Evolutionary conservation across 2,113 vertebrate species (phyloP).

Genomic region (Tamias sibiricus): DNA sequence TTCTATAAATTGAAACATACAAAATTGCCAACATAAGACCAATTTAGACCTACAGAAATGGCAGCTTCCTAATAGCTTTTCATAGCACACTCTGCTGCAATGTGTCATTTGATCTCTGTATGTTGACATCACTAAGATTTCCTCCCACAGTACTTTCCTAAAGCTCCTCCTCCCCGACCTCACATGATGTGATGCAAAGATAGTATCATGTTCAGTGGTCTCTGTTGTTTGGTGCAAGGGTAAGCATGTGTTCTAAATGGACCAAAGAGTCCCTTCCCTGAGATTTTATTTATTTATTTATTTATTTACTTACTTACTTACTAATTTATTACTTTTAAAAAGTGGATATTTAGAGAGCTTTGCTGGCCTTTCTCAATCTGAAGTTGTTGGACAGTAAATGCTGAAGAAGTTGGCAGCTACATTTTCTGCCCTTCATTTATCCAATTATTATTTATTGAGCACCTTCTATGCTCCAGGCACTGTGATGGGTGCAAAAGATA

Average conservation of each 20-base stretch:
- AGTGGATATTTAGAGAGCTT: neutral
- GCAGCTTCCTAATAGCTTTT: neutral
- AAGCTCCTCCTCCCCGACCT: neutral
- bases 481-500: neutral
- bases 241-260: neutral
- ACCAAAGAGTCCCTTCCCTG: neutral
- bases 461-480: neutral
- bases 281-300: neutral
- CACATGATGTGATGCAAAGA: neutral
- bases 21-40: neutral
- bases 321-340: neutral
- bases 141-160: neutral
- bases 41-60: slow-evolving; percentile 9
- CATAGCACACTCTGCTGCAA: neutral
- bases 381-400: neutral
- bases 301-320: too few relatives aligned
- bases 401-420: neutral
- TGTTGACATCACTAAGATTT: neutral
- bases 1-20: neutral
- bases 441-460: neutral
- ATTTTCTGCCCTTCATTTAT: slow-evolving; percentile 11
- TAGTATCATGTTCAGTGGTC: neutral
- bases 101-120: neutral
- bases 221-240: neutral
- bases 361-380: neutral